Evolutionary conservation across 2,113 vertebrate genomes (phyloP).

Genomic region (Mola mola): DNA sequence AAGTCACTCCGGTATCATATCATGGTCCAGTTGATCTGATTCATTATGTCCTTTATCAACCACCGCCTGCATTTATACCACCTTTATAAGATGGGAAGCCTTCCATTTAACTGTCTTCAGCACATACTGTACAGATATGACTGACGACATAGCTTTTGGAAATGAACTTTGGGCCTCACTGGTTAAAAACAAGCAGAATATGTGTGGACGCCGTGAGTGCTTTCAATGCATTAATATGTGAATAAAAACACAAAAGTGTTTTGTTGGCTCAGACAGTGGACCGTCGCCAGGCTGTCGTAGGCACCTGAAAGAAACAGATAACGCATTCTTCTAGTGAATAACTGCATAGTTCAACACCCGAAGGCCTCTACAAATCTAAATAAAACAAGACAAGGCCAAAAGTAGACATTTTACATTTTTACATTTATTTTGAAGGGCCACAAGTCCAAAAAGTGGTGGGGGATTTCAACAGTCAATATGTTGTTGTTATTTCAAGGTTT

Average conservation of each 20-base stretch:
- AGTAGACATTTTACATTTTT: too few species aligned
- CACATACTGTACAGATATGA: not conserved
- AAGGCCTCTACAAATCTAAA: too few species aligned
- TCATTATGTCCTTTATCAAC: constrained; percentile 35
- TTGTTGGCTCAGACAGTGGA: too few species aligned
- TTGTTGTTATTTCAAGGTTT: too few species aligned
- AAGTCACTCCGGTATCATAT: constrained; percentile 26
- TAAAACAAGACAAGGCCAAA: too few species aligned
- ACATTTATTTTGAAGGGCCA: too few species aligned
- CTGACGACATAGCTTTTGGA: constrained; percentile 5
- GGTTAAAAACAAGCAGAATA: not conserved
- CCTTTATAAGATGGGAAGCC: constrained; percentile 22
- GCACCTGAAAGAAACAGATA: too few species aligned
- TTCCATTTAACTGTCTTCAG: not conserved
- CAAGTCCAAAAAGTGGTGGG: too few species aligned
- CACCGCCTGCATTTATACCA: constrained; percentile 6
- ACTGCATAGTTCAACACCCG: too few species aligned
- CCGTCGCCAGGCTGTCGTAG: too few species aligned
- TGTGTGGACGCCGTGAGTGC: not conserved
- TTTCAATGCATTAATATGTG: not conserved
- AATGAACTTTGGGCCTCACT: not conserved
- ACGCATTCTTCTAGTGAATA: too few species aligned
- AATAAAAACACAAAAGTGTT: not conserved
- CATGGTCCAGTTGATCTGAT: constrained; percentile 33
- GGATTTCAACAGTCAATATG: too few species aligned